A percentile compares a stretch with the other conserved stretches of the same genome.
Conservation (phyloP, 2,797 vertebrate species). For the Fundulus diaphanus region DNA sequence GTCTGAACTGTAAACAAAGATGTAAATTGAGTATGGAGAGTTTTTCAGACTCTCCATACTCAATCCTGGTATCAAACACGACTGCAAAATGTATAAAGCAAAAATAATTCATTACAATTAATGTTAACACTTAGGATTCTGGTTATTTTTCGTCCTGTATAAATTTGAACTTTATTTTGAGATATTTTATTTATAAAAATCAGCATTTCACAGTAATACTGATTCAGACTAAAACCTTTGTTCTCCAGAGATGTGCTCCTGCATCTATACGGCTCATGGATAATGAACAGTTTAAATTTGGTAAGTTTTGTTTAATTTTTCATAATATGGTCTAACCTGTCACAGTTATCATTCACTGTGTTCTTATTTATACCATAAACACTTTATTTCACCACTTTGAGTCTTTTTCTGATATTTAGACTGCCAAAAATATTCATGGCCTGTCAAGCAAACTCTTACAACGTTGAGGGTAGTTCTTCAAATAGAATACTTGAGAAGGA, state of each 20-base stretch:
- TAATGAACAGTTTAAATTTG: slow-evolving; percentile 97
- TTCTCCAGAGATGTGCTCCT: slow-evolving; percentile 92
- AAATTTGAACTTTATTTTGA: neutral
- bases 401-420: neutral
- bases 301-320: slow-evolving; percentile 80
- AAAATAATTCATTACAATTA: neutral
- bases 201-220: neutral
- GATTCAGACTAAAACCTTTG: slow-evolving; percentile 5
- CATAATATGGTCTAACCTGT: neutral
- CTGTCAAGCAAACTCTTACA: too few relatives aligned
- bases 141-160: neutral
- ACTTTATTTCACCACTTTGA: neutral
- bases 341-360: neutral
- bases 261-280: slow-evolving; percentile 98
- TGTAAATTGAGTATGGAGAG: neutral
- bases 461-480: neutral
- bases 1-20: neutral
- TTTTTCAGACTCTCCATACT: neutral
- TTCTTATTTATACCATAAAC: neutral
- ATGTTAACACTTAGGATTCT: neutral
- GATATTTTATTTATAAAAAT: neutral
- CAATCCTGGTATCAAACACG: neutral
- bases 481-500: neutral
- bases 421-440: neutral
- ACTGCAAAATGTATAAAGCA: neutral